Evolutionary conservation across 35 echinoderm and acorn worm genomes (phyloP).

Genomic region (Lytechinus pictus): DNA sequence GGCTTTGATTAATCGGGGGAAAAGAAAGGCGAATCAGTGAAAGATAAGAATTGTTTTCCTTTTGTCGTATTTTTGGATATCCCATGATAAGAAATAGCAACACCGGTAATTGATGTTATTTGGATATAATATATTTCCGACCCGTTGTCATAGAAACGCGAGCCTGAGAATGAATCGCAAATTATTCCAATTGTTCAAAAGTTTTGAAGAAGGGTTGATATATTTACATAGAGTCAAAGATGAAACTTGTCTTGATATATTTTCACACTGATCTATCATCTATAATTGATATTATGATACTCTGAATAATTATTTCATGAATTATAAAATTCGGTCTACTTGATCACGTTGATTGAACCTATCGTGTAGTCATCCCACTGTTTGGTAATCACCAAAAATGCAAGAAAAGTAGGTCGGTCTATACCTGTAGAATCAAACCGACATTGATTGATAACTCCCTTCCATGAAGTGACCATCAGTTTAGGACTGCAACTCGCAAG

Average conservation of each 20-base stretch:
- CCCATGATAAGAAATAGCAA: not conserved
- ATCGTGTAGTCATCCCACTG: too few relatives aligned
- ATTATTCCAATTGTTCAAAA: not conserved
- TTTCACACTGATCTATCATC: too few relatives aligned
- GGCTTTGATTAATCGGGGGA: not conserved
- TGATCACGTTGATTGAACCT: too few relatives aligned
- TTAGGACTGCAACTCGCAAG: not conserved
- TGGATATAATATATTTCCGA: not conserved
- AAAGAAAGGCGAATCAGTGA: not conserved
- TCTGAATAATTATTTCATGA: too few relatives aligned
- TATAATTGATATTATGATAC: too few relatives aligned
- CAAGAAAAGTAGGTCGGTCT: not conserved
- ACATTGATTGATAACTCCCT: not conserved
- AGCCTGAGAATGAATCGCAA: not conserved
- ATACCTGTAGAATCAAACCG: not conserved
- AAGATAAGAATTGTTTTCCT: conserved; percentile 5
- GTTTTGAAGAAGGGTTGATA: too few relatives aligned
- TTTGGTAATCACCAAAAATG: too few relatives aligned
- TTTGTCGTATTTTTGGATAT: not conserved
- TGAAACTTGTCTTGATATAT: too few relatives aligned
- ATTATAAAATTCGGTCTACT: too few relatives aligned
- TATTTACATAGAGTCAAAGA: too few relatives aligned
- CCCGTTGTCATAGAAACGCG: not conserved
- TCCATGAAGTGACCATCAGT: not conserved
- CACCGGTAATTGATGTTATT: conserved; percentile 12